Evolutionary conservation across 2,113 vertebrate species (phyloP).

Genomic region (Myiopsitta monachus): DNA sequence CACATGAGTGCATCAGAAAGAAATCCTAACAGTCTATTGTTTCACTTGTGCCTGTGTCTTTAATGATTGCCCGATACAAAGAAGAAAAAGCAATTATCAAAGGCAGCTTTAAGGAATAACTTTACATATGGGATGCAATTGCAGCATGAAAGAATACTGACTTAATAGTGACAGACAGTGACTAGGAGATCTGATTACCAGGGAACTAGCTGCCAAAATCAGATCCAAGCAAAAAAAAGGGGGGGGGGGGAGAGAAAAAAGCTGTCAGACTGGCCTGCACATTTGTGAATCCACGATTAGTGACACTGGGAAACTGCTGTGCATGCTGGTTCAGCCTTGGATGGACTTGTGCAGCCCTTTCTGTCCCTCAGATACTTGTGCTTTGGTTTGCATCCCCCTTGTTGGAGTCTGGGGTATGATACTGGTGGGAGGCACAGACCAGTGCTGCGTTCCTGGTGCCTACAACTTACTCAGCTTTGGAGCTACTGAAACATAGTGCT

Average conservation of each 20-base stretch:
- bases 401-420: rapidly evolving
- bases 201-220: slow-evolving; percentile 25
- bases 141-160: slow-evolving; percentile 2
- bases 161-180: slow-evolving; percentile 45
- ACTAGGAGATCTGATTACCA: slow-evolving; percentile 49
- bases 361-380: rapidly evolving
- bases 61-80: neutral
- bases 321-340: rapidly evolving
- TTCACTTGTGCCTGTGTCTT: slow-evolving; percentile 39
- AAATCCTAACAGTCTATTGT: slow-evolving; percentile 53
- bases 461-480: rapidly evolving
- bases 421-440: neutral
- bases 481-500: neutral
- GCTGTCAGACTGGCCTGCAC: neutral
- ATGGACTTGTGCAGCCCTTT: neutral
- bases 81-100: slow-evolving; percentile 43
- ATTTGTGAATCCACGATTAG: neutral
- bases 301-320: neutral
- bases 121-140: slow-evolving; percentile 35
- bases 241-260: neutral
- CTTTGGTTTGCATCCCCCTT: rapidly evolving
- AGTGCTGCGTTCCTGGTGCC: rapidly evolving
- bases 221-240: neutral
- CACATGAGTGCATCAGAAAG: slow-evolving; percentile 19
- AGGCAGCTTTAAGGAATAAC: slow-evolving; percentile 28